phyloP scores from a whole-genome alignment of 2,888 invertebrate species.

The Chymomyza procnemis region DNA sequence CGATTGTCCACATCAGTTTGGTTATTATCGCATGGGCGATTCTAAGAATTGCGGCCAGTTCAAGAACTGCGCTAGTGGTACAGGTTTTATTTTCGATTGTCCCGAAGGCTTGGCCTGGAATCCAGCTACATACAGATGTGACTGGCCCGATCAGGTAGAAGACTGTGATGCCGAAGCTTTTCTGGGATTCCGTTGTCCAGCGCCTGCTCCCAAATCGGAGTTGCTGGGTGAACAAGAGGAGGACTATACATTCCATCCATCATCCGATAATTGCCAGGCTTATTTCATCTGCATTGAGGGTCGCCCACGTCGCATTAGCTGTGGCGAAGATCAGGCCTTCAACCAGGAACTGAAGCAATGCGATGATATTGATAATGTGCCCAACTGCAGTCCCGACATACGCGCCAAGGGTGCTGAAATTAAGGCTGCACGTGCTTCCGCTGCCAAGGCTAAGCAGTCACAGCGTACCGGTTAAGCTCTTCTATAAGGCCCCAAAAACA shows the following conservation, averaged over 20 bases:
- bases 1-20: slow-evolving; percentile 90
- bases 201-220: slow-evolving; percentile 67
- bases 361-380: slow-evolving; percentile 88
- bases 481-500: slow-evolving; percentile 15
- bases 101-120: slow-evolving; percentile 91
- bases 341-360: slow-evolving; percentile 86
- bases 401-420: slow-evolving; percentile 64
- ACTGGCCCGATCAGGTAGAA: slow-evolving; percentile 91
- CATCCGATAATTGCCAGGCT: slow-evolving; percentile 85
- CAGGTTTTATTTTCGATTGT: slow-evolving; percentile 86
- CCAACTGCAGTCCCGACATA: slow-evolving; percentile 82
- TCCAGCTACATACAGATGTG: slow-evolving; percentile 86
- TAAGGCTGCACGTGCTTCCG: slow-evolving; percentile 70
- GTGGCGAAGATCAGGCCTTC: slow-evolving; percentile 88
- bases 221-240: slow-evolving; percentile 78
- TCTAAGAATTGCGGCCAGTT: slow-evolving; percentile 86
- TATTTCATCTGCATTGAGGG: slow-evolving; percentile 88
- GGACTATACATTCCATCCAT: slow-evolving; percentile 79
- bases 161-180: slow-evolving; percentile 89
- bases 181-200: slow-evolving; percentile 89
- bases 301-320: slow-evolving; percentile 86
- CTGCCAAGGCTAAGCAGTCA: slow-evolving; percentile 36
- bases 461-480: slow-evolving; percentile 1
- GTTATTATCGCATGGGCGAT: slow-evolving; percentile 87
- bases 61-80: slow-evolving; percentile 90